These are phyloP conservation scores for Fistularia commersonii DNA, from an alignment of 2,797 vertebrate genomes.

Conservation along the genomic window DNA sequence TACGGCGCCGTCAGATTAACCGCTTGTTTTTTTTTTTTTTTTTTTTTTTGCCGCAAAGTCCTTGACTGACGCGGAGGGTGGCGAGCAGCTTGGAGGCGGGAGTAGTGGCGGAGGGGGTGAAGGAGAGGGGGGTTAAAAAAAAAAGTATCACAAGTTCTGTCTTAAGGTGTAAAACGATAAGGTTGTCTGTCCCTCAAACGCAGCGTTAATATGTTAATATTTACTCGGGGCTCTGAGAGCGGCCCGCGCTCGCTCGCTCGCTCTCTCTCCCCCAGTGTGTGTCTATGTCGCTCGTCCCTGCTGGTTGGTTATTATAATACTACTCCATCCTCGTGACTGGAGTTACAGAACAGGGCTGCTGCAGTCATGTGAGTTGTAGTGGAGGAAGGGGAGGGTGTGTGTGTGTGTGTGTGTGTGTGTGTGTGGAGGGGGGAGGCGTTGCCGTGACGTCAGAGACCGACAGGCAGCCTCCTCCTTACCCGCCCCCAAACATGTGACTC, in stretches of 20 bases:
- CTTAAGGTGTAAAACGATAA: conserved; percentile 29
- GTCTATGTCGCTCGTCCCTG: conserved; percentile 40
- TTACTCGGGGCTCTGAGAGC: conserved; percentile 49
- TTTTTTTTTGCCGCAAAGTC: conserved; percentile 30
- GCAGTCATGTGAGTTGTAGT: conserved; percentile 88
- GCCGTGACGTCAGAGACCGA: conserved; percentile 43
- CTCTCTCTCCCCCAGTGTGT: conserved; percentile 7
- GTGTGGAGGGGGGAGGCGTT: conserved; percentile 52
- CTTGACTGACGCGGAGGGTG: conserved; percentile 22
- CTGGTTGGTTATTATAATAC: conserved; percentile 70
- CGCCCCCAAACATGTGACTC: conserved; percentile 51
- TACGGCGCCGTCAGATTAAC: no score
- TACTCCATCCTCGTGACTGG: conserved; percentile 81
- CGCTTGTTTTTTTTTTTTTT: no score
- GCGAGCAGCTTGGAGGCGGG: no score
- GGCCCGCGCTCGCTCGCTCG: conserved; percentile 12
- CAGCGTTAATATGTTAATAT: conserved; percentile 54
- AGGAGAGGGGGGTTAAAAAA: background rate
- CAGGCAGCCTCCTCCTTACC: conserved; percentile 17
- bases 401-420: no score
- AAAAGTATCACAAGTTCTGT: conserved; percentile 4
- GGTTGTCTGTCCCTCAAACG: conserved; percentile 42
- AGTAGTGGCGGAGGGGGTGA: background rate
- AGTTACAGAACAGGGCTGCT: conserved; percentile 74
- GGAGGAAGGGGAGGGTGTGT: conserved; percentile 43